A percentile compares a stretch with the other conserved stretches of the same genome.
Conservation (phyloP, 2,113 vertebrate genomes). For the Vulpes vulpes region DNA sequence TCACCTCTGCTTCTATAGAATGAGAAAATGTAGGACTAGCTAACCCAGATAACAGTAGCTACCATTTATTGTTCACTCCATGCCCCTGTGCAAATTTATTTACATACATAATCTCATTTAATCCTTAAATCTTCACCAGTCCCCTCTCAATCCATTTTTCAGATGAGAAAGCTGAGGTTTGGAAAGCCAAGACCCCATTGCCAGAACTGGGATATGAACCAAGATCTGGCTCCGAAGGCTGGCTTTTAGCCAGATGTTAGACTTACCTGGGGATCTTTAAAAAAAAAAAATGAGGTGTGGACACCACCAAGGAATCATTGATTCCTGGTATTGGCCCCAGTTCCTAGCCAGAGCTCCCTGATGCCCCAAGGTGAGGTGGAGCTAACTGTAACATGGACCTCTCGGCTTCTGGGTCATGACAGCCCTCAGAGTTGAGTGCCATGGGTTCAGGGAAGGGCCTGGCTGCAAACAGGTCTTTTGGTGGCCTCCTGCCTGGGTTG, state of each 20-base stretch:
- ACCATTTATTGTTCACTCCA: background rate
- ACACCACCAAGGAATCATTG: background rate
- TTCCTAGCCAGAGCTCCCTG: background rate
- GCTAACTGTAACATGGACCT: background rate
- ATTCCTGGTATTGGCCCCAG: background rate
- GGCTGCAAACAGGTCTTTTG: background rate
- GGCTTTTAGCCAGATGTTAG: background rate
- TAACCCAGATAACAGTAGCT: background rate
- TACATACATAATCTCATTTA: background rate
- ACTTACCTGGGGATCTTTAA: background rate
- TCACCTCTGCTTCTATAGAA: background rate
- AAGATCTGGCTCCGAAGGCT: background rate
- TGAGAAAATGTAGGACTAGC: background rate
- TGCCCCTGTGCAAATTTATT: background rate
- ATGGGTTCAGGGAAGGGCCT: background rate
- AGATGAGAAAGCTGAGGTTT: slow-evolving; percentile 35
- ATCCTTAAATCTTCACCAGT: background rate
- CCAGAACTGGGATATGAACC: background rate
- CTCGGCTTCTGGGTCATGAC: background rate
- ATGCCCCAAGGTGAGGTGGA: background rate
- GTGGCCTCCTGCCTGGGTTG: background rate
- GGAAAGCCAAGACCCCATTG: background rate
- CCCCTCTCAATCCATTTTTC: background rate
- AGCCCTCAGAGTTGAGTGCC: background rate
- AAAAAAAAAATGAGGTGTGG: background rate